Evolutionary conservation across 2,797 vertebrate genomes (phyloP), one percentile per base, ranked within the genome.

Genomic region (Merluccius polli): DNA sequence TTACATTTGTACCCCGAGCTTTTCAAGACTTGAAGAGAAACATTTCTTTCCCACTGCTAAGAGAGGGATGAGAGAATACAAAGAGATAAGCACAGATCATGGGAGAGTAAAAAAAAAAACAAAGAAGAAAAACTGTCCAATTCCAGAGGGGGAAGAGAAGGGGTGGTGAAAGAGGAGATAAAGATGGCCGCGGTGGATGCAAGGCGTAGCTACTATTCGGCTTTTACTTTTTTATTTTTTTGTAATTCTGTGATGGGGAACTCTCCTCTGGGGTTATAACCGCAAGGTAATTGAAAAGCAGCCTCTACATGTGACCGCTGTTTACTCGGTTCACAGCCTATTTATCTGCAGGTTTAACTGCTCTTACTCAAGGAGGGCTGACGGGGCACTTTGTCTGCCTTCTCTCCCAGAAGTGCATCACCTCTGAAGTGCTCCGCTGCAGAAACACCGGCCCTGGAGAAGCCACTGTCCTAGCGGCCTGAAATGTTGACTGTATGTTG

Each of bases 311-410:
- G 86, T 88, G 89, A 84, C 89, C 87, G 80, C 89, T 91, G 90
- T 92, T 92, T 91, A 91, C 90, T 86, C 77, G 80, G 89, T 92
- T 92, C 91, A 92, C 81, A 83, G 87, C 81, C 85, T 89, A 83
- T 87, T 90, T 89, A 89, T 89, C 87, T 90, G 88, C 85, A 84
- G 87, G 86, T 90, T 87, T 90, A 87, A 84, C 88, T 87, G 87
- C 89, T 91, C 87, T 84, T 85, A 80, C 84, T 84, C 86, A 77
- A 87, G 86, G 86, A 88, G 76, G 74, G 87, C 88, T 92, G 85
- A 89, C 84, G 83, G 78, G 44, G 80, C 73, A 59, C 79, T 86
- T 89, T 88, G 79, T 74, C 67, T 81, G 88, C 84, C 83, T 82
- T 74, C 70, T 44, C 13, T 52, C 31, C 31, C 31, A 67, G 12